phyloP scores from a whole-genome alignment of 2,888 invertebrate species.

The Troides oblongomaculatus region DNA sequence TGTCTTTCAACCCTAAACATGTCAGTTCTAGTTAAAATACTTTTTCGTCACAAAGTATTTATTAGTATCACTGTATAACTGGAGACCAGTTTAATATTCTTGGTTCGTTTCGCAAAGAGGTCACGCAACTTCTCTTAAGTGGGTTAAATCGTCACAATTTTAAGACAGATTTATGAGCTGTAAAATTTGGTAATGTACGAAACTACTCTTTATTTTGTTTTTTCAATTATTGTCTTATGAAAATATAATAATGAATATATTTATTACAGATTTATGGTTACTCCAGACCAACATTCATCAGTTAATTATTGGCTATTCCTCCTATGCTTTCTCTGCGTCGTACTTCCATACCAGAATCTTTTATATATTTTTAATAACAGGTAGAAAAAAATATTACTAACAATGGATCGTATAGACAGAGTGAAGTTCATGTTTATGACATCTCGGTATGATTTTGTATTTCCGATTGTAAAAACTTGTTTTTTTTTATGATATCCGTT shows the following conservation, averaged over 20 bases:
- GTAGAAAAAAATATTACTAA: neutral
- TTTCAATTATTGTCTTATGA: neutral
- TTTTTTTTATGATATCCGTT: neutral
- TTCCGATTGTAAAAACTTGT: neutral
- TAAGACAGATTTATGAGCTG: conserved; percentile 5
- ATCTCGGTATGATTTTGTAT: neutral
- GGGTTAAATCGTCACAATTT: conserved; percentile 14
- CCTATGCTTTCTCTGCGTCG: too few species aligned
- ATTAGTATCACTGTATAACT: neutral
- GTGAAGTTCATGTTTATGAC: neutral
- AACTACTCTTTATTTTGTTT: neutral
- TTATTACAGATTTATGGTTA: too few species aligned
- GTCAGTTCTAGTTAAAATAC: neutral
- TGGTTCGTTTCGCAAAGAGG: conserved; percentile 1
- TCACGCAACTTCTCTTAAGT: conserved; percentile 5
- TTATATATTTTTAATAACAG: neutral
- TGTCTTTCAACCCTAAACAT: too few species aligned
- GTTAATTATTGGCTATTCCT: too few species aligned
- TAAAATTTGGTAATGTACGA: neutral
- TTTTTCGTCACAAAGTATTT: neutral
- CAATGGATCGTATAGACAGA: neutral
- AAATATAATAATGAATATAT: too few species aligned
- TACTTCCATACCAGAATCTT: too few species aligned
- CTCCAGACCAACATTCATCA: too few species aligned
- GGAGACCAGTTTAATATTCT: conserved; percentile 5